A percentile compares a stretch with the other conserved stretches of the same genome.
phyloP scores from a whole-genome alignment of 2,888 invertebrate genomes.

The Meghimatium bilineatum region DNA sequence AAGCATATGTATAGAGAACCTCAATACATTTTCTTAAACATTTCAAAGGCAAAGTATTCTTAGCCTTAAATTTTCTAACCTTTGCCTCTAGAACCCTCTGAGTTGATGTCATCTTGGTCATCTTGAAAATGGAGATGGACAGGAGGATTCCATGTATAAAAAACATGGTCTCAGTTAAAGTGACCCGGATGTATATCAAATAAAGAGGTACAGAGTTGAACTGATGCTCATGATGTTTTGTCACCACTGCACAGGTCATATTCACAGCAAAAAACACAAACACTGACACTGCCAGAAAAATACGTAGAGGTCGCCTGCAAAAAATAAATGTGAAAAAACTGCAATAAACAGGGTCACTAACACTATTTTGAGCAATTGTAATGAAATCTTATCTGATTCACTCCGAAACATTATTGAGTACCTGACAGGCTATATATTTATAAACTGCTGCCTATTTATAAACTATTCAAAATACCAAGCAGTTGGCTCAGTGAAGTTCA shows the following conservation, averaged over 20 bases:
- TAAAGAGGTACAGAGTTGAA: constrained; percentile 60
- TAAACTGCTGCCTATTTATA: too few relatives aligned
- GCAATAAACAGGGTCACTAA: background rate
- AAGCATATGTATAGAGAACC: too few relatives aligned
- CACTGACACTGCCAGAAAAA: constrained; percentile 63
- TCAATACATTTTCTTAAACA: too few relatives aligned
- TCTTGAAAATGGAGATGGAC: constrained; percentile 71
- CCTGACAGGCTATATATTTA: too few relatives aligned
- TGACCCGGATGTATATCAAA: constrained; percentile 70
- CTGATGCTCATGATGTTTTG: constrained; percentile 58
- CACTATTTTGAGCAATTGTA: background rate
- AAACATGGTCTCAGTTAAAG: constrained; percentile 74
- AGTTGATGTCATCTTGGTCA: constrained; percentile 73
- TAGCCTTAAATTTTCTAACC: constrained; percentile 56
- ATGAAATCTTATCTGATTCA: background rate
- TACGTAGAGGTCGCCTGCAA: constrained; percentile 53
- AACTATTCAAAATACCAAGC: too few relatives aligned
- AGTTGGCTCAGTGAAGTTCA: too few relatives aligned
- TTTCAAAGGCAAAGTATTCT: too few relatives aligned
- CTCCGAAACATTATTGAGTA: too few relatives aligned
- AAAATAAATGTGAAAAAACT: background rate
- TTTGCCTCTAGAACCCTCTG: constrained; percentile 74
- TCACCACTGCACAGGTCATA: constrained; percentile 67
- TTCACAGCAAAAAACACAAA: constrained; percentile 71
- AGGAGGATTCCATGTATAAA: constrained; percentile 68